Conservation (phyloP, 2,113 vertebrate genomes). For the Bos javanicus region DNA sequence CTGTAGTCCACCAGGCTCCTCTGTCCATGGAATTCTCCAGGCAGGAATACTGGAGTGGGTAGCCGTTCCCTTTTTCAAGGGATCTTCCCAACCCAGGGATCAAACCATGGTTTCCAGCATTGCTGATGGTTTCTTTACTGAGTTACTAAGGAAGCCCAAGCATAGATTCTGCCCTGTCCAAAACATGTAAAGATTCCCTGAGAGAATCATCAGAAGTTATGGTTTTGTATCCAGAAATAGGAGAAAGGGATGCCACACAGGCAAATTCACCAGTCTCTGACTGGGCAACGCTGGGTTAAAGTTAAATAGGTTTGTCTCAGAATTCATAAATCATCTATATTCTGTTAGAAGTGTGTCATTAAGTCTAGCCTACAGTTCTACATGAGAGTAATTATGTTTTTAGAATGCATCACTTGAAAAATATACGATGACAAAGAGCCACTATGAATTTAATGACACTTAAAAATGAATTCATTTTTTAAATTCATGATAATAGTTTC, state of each 20-base stretch:
- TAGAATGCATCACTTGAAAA: not conserved
- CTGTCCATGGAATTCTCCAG: not conserved
- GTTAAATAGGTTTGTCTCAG: not conserved
- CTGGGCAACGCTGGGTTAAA: not conserved
- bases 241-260: not conserved
- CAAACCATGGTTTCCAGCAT: not conserved
- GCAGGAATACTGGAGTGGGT: not conserved
- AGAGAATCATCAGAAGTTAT: not conserved
- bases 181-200: not conserved
- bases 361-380: not conserved
- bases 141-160: not conserved
- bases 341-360: not conserved
- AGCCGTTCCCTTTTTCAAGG: not conserved
- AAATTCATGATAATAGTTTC: not conserved
- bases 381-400: not conserved
- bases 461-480: not conserved
- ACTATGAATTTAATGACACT: not conserved
- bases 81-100: not conserved
- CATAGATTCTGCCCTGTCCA: not conserved
- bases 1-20: not conserved
- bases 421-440: not conserved
- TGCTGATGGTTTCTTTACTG: not conserved
- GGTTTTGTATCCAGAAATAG: not conserved
- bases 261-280: not conserved
- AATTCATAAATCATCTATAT: not conserved